These are phyloP conservation scores for Chunga burmeisteri DNA, from an alignment of 2,113 vertebrate genomes.

Conservation along the genomic window DNA sequence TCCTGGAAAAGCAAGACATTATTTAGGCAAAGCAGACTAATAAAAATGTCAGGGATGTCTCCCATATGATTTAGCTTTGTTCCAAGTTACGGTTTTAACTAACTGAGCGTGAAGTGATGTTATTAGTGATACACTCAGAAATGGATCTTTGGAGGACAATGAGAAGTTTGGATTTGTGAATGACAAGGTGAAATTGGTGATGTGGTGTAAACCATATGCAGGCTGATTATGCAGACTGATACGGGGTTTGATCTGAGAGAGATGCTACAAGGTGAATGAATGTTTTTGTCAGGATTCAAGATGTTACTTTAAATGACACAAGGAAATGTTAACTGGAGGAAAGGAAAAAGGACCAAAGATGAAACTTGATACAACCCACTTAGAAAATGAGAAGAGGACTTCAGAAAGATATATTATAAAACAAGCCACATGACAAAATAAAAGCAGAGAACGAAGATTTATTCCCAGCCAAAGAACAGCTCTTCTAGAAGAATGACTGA, in stretches of 20 bases:
- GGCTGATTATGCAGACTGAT: not conserved
- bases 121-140: not conserved
- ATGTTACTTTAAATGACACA: not conserved
- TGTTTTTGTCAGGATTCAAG: not conserved
- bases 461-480: not conserved
- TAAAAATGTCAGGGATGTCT: not conserved
- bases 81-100: not conserved
- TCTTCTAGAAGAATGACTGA: not conserved
- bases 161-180: not conserved
- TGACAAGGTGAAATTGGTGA: not conserved
- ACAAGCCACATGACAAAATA: not conserved
- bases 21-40: not conserved
- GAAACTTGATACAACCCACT: not conserved
- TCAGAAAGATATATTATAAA: not conserved
- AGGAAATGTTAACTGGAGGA: not conserved
- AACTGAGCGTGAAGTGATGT: not conserved
- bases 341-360: not conserved
- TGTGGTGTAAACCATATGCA: not conserved
- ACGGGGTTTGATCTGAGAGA: not conserved
- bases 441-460: not conserved
- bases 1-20: not conserved
- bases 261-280: not conserved
- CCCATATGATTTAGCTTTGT: not conserved
- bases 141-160: not conserved
- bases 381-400: not conserved